Conservation (phyloP, 2,797 vertebrate genomes). For the Denticeps clupeoides region DNA sequence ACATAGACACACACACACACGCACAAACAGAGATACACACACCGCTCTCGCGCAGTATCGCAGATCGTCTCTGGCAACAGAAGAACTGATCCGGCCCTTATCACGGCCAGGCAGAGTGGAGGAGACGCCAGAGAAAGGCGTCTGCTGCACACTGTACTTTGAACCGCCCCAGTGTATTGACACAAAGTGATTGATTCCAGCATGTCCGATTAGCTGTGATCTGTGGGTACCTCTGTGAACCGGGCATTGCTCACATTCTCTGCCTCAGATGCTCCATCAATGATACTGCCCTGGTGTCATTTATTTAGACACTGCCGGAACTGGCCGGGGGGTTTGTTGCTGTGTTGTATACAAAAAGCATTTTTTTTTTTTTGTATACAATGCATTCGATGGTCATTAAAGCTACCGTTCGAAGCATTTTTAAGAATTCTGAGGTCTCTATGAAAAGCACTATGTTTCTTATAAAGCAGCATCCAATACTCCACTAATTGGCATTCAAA, state of each 20-base stretch:
- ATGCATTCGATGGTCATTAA: no score
- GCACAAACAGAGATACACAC: slow-evolving; percentile 31
- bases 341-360: no score
- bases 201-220: slow-evolving; percentile 1
- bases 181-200: background rate
- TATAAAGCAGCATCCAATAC: no score
- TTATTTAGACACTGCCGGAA: background rate
- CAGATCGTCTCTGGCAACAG: slow-evolving; percentile 23
- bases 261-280: background rate
- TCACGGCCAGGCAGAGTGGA: slow-evolving; percentile 20
- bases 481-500: no score
- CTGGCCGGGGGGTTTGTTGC: background rate
- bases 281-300: background rate
- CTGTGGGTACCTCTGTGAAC: background rate
- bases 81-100: slow-evolving; percentile 24
- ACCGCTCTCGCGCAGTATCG: slow-evolving; percentile 22
- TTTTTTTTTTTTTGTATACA: no score
- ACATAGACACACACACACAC: slow-evolving; percentile 39
- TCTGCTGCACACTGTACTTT: slow-evolving; percentile 6
- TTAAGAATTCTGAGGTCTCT: no score
- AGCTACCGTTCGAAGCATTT: no score
- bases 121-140: slow-evolving; percentile 17
- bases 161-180: background rate
- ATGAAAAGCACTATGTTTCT: no score
- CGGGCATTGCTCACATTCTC: background rate